Conservation (phyloP, 2,113 vertebrate genomes). For the Opisthocomus hoazin region DNA sequence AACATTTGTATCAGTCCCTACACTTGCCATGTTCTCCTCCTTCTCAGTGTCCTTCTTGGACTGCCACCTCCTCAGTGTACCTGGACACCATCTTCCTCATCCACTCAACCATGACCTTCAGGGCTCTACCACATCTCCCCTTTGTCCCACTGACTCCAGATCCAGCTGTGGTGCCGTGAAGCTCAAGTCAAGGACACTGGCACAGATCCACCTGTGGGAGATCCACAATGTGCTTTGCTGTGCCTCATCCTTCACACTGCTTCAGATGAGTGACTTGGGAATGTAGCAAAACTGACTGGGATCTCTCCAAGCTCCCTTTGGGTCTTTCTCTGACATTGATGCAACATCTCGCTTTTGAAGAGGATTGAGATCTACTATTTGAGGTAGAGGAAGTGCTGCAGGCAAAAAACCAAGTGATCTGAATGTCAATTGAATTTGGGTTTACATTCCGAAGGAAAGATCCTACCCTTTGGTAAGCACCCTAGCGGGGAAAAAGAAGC, state of each 20-base stretch:
- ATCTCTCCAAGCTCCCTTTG: not conserved
- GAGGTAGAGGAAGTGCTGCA: not conserved
- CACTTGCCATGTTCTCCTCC: not conserved
- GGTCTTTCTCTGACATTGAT: not conserved
- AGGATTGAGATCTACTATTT: not conserved
- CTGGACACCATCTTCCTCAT: not conserved
- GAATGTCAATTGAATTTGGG: not conserved
- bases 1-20: not conserved
- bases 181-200: not conserved
- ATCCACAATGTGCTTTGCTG: not conserved
- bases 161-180: not conserved
- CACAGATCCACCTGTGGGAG: not conserved
- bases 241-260: not conserved
- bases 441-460: not conserved
- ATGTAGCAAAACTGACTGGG: no score
- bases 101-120: not conserved
- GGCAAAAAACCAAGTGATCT: not conserved
- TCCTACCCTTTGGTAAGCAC: not conserved
- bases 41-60: not conserved
- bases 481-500: not conserved
- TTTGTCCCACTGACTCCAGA: not conserved
- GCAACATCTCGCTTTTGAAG: not conserved
- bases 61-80: not conserved
- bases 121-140: not conserved
- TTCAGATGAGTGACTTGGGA: not conserved